These are phyloP conservation scores for Xiphophorus couchianus DNA, from an alignment of 2,113 vertebrate species.

Conservation along the genomic window DNA sequence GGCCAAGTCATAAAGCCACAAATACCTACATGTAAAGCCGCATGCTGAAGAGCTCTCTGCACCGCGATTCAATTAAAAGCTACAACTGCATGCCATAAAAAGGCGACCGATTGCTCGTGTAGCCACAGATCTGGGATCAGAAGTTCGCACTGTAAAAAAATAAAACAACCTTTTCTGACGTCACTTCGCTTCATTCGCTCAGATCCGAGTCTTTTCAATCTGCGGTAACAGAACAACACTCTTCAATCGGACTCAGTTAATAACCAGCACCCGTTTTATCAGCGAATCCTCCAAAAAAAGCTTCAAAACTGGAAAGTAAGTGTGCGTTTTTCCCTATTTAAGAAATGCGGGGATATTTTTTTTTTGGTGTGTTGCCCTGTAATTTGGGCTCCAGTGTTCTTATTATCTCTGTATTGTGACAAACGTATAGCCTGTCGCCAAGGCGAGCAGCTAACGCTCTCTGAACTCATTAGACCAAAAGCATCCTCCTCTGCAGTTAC, in stretches of 20 bases:
- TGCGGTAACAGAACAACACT: constrained; percentile 66
- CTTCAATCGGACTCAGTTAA: constrained; percentile 43
- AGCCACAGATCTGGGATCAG: background rate
- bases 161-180: constrained; percentile 79
- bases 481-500: too few relatives aligned
- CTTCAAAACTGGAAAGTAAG: constrained; percentile 45
- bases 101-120: background rate
- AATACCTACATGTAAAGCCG: too few relatives aligned
- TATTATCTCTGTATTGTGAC: too few relatives aligned
- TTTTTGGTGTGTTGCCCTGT: too few relatives aligned
- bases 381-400: too few relatives aligned
- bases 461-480: too few relatives aligned
- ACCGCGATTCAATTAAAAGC: too few relatives aligned
- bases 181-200: constrained; percentile 80
- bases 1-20: too few relatives aligned
- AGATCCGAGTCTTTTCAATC: constrained; percentile 79
- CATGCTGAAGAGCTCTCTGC: too few relatives aligned
- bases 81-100: background rate
- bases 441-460: too few relatives aligned
- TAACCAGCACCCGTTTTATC: constrained; percentile 30
- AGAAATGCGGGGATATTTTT: too few relatives aligned
- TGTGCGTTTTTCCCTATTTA: background rate
- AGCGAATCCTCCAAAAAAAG: constrained; percentile 29
- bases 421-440: too few relatives aligned
- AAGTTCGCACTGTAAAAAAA: constrained; percentile 21